phyloP scores from a whole-genome alignment of 2,797 vertebrate species.

The Micropoecilia bifurca region DNA sequence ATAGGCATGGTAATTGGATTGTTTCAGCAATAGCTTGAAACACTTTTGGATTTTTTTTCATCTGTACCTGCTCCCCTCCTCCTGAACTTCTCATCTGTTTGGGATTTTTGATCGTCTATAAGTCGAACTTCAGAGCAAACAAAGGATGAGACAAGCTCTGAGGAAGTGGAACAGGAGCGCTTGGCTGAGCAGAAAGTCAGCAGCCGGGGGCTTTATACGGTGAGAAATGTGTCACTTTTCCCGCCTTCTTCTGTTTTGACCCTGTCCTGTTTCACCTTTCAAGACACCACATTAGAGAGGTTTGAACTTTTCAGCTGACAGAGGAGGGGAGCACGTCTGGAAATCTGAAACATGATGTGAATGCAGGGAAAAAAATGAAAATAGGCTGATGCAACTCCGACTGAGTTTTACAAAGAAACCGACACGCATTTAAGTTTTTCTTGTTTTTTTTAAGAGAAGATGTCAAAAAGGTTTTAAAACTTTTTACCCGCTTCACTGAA shows the following conservation, averaged over 20 bases:
- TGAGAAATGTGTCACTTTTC: conserved; percentile 52
- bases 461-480: background rate
- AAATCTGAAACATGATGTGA: conserved; percentile 37
- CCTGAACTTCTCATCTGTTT: conserved; percentile 63
- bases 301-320: conserved; percentile 61
- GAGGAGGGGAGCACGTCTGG: conserved; percentile 22
- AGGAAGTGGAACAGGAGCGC: conserved; percentile 28
- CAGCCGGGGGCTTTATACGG: conserved; percentile 30
- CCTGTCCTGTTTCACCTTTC: conserved; percentile 55
- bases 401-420: conserved; percentile 23
- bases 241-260: conserved; percentile 60
- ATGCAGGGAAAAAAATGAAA: conserved; percentile 26
- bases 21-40: conserved; percentile 97
- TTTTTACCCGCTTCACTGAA: background rate
- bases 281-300: conserved; percentile 52
- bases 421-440: background rate
- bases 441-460: background rate
- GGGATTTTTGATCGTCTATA: conserved; percentile 84
- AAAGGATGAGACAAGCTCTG: conserved; percentile 54
- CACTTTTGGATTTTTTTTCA: conserved; percentile 79
- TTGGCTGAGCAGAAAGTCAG: conserved; percentile 60
- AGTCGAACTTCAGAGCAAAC: conserved; percentile 76
- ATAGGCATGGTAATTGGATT: conserved; percentile 99
- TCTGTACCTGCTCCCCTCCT: conserved; percentile 67
- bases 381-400: conserved; percentile 42